Conservation (phyloP, 92 coral and sea anemone species). For the Porites divaricata region DNA sequence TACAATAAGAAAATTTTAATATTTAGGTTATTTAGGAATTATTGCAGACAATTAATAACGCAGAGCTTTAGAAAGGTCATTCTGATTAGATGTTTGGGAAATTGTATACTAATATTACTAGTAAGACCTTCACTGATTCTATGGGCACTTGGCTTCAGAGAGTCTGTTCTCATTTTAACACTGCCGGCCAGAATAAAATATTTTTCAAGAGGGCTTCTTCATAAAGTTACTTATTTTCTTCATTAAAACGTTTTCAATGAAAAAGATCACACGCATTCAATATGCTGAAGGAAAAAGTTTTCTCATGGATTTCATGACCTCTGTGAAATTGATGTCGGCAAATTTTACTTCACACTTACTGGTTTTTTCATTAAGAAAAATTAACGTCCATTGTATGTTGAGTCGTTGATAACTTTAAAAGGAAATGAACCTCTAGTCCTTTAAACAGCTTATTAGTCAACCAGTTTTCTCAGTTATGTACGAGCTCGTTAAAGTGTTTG, state of each 20-base stretch:
- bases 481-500: not conserved
- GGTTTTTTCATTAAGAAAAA: slow-evolving; percentile 29
- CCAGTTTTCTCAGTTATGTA: not conserved
- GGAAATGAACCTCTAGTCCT: slow-evolving; percentile 1
- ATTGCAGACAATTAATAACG: too few species aligned
- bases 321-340: slow-evolving; percentile 29
- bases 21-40: too few species aligned
- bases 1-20: too few species aligned
- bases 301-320: slow-evolving; percentile 21
- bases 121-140: too few species aligned
- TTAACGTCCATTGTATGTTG: slow-evolving; percentile 17
- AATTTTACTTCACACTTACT: slow-evolving; percentile 24
- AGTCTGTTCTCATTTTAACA: too few species aligned
- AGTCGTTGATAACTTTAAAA: not conserved
- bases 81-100: too few species aligned
- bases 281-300: slow-evolving; percentile 3
- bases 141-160: too few species aligned
- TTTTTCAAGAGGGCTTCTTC: too few species aligned
- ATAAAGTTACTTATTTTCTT: too few species aligned
- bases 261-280: not conserved
- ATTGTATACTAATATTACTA: too few species aligned
- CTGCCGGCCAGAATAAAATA: too few species aligned
- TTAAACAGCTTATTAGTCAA: not conserved
- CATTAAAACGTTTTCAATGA: not conserved
- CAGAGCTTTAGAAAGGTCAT: too few species aligned